Percentiles rank a stretch among this genome's conserved stretches.
Evolutionary conservation across 2,113 vertebrate genomes (phyloP).

Genomic region (Ciconia maguari): DNA sequence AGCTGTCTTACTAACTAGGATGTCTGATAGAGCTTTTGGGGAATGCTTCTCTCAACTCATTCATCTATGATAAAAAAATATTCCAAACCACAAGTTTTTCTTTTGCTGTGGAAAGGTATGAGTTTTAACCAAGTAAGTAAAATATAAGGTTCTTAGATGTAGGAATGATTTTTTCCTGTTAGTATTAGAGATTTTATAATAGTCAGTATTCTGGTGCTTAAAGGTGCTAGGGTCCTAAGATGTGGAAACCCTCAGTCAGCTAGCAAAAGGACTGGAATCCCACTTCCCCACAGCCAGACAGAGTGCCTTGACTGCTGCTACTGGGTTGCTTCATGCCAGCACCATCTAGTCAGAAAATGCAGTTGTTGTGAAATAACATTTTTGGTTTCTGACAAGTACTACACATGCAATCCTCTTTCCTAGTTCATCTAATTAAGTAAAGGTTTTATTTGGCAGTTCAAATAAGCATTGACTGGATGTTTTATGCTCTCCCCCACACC

Average conservation of each 20-base stretch:
- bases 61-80: background rate
- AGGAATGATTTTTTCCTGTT: background rate
- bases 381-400: background rate
- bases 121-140: background rate
- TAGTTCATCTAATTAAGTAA: background rate
- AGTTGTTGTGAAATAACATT: rapidly evolving
- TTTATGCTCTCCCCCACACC: rapidly evolving
- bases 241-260: background rate
- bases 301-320: rapidly evolving
- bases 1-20: background rate
- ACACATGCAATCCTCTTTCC: background rate
- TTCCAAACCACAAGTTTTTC: background rate
- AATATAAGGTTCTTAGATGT: background rate
- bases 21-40: background rate
- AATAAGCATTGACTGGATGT: background rate
- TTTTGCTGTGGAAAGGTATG: background rate
- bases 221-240: no score
- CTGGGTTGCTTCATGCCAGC: rapidly evolving
- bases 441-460: background rate
- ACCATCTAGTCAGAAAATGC: background rate
- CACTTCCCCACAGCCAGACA: no score
- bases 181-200: background rate
- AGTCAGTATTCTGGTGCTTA: background rate
- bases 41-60: background rate
- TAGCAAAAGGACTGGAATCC: background rate